Conservation (phyloP, 2,113 vertebrate species). For the Alligator mississippiensis region DNA sequence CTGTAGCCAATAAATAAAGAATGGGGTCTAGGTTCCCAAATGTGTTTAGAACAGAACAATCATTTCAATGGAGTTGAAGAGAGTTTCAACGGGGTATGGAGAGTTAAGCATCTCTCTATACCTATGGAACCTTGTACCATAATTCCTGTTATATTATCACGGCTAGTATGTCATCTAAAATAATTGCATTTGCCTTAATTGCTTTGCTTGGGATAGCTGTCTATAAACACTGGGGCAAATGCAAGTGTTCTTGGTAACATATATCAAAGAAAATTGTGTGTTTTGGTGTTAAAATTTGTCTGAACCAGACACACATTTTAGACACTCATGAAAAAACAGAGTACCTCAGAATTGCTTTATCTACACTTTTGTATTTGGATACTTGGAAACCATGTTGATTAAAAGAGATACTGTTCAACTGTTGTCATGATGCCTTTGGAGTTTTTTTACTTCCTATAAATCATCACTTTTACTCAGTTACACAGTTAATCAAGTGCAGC, state of each 20-base stretch:
- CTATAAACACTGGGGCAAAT: background rate
- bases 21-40: background rate
- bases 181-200: background rate
- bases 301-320: background rate
- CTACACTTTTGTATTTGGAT: background rate
- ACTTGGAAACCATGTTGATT: background rate
- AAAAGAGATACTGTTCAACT: background rate
- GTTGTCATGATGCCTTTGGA: constrained; percentile 2
- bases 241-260: background rate
- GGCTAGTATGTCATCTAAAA: background rate
- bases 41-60: background rate
- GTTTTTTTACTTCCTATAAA: constrained; percentile 35
- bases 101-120: too few species aligned
- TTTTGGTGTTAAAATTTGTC: background rate
- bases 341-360: background rate
- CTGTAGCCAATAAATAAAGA: background rate
- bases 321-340: background rate
- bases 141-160: background rate
- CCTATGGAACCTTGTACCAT: background rate
- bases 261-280: background rate
- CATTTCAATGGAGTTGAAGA: background rate
- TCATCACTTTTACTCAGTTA: background rate
- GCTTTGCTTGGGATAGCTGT: rapidly evolving
- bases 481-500: constrained; percentile 47
- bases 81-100: background rate